Evolutionary conservation across 2,113 vertebrate species (phyloP).

Genomic region (Lethenteron reissneri): DNA sequence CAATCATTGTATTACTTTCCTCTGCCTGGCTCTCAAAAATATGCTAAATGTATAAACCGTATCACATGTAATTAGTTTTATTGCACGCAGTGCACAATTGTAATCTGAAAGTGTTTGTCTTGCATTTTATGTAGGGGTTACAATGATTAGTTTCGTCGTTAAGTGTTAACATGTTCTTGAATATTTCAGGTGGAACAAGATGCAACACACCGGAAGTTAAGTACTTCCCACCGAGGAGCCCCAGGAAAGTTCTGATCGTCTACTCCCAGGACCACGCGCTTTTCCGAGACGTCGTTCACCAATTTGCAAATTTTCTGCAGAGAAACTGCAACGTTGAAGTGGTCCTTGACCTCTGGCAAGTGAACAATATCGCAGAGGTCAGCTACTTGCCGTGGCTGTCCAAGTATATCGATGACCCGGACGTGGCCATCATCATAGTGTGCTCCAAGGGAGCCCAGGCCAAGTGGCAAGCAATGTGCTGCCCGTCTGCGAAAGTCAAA

Average conservation of each 20-base stretch:
- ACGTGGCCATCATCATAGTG: conserved; percentile 29
- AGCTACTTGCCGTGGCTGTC: conserved; percentile 39
- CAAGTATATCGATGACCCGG: conserved; percentile 21
- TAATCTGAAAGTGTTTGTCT: too few relatives aligned
- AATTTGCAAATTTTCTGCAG: conserved; percentile 34
- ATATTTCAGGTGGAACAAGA: too few relatives aligned
- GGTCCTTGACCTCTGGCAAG: conserved; percentile 38
- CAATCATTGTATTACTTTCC: too few relatives aligned
- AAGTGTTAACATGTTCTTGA: too few relatives aligned
- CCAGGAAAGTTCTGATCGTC: conserved; percentile 25
- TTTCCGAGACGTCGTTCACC: conserved; percentile 28
- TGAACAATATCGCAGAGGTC: conserved; percentile 27
- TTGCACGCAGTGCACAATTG: too few relatives aligned
- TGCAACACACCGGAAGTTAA: too few relatives aligned
- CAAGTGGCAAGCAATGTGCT: conserved; percentile 11
- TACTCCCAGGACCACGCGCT: conserved; percentile 25
- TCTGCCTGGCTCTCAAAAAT: too few relatives aligned
- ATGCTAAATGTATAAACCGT: too few relatives aligned
- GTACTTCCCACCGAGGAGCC: not conserved
- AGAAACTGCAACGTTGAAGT: conserved; percentile 23
- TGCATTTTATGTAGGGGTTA: too few relatives aligned
- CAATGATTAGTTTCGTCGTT: too few relatives aligned
- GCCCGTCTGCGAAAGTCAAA: conserved; percentile 3
- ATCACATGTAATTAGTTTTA: too few relatives aligned
- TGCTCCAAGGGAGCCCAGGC: conserved; percentile 11